Evolutionary conservation across 2,113 vertebrate genomes (phyloP).

Genomic region (Elachura formosa): DNA sequence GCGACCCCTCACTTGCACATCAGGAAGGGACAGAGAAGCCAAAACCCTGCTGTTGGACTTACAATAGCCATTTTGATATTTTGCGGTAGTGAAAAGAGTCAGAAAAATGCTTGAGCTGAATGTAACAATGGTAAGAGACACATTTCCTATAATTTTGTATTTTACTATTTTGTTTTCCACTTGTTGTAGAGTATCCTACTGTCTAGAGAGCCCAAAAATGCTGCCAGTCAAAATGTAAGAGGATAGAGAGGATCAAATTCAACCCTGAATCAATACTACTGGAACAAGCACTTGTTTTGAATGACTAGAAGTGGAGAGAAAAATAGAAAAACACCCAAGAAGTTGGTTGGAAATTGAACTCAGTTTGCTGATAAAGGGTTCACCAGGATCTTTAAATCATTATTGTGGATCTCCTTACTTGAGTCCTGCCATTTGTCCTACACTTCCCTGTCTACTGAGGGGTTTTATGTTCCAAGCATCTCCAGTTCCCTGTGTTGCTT

Average conservation of each 20-base stretch:
- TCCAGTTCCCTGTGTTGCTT: background rate
- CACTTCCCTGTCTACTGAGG: rapidly evolving
- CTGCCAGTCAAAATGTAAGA: background rate
- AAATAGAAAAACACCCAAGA: background rate
- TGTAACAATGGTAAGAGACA: background rate
- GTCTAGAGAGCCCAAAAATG: background rate
- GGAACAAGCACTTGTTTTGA: background rate
- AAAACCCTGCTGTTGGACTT: background rate
- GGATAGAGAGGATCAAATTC: background rate
- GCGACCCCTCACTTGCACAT: background rate
- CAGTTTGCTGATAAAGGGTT: background rate
- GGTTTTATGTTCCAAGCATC: background rate
- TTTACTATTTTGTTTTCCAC: background rate
- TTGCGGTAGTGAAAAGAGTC: background rate
- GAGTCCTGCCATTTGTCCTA: background rate
- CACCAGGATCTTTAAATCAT: background rate
- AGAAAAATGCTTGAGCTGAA: background rate
- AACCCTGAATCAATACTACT: background rate
- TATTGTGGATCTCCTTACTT: background rate
- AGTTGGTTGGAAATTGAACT: background rate
- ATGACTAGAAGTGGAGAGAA: background rate
- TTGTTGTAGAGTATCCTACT: background rate
- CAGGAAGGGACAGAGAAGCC: background rate
- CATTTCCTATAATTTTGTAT: background rate
- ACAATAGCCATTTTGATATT: background rate